Evolutionary conservation across 1,140 invertebrate genomes (phyloP).

Genomic region (Hylyphantes graminicola): DNA sequence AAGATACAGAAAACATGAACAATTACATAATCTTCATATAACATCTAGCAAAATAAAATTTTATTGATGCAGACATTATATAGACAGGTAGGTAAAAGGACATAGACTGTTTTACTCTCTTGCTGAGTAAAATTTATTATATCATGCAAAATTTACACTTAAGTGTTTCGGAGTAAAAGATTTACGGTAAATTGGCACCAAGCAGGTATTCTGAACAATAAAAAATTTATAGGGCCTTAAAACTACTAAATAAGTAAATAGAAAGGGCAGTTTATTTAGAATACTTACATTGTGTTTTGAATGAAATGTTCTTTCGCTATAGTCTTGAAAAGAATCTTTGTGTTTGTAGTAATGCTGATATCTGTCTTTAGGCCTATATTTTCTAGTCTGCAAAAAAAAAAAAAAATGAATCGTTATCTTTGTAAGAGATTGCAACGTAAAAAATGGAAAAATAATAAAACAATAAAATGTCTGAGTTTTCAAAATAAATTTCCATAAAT

Average conservation of each 20-base stretch:
- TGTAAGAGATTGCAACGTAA: not conserved
- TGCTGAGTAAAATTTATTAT: not conserved
- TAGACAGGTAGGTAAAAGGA: not conserved
- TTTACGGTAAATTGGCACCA: too few species aligned
- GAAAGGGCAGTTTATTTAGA: too few species aligned
- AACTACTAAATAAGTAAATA: too few species aligned
- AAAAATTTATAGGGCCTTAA: too few species aligned
- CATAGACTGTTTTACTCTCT: not conserved
- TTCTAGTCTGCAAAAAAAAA: conserved; percentile 29
- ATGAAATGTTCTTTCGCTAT: conserved; percentile 34
- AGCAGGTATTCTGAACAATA: too few species aligned
- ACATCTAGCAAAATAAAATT: not conserved
- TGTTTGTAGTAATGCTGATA: conserved; percentile 7
- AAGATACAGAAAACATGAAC: not conserved
- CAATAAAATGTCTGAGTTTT: not conserved
- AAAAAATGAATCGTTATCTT: not conserved
- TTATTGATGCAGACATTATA: not conserved
- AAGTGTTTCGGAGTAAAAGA: not conserved
- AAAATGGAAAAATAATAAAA: not conserved
- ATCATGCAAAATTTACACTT: not conserved
- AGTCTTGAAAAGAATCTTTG: conserved; percentile 41
- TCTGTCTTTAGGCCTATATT: conserved; percentile 15
- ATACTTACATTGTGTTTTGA: conserved; percentile 38
- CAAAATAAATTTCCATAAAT: not conserved
- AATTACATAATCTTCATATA: not conserved